Evolutionary conservation across 2,797 vertebrate genomes (phyloP).

Genomic region (Mastacembelus armatus): DNA sequence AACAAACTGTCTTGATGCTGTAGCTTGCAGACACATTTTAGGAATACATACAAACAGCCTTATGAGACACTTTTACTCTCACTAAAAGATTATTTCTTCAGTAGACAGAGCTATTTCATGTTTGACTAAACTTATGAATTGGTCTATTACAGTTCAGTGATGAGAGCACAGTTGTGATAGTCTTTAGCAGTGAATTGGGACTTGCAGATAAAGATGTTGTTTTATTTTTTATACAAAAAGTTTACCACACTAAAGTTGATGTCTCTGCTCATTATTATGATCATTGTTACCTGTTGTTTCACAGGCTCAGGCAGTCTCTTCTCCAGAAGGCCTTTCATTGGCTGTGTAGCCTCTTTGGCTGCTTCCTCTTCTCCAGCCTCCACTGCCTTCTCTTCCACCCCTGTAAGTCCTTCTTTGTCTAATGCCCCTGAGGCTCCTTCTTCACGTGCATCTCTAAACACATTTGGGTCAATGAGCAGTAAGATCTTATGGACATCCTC

Average conservation of each 20-base stretch:
- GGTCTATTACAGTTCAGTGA: slow-evolving; percentile 47
- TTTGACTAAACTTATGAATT: slow-evolving; percentile 61
- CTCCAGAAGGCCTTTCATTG: slow-evolving; percentile 91
- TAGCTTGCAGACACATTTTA: not conserved
- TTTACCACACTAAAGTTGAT: no score
- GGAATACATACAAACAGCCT: slow-evolving; percentile 26
- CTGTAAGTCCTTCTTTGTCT: slow-evolving; percentile 89
- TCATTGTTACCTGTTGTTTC: slow-evolving; percentile 90
- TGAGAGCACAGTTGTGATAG: slow-evolving; percentile 34
- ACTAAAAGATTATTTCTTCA: slow-evolving; percentile 39
- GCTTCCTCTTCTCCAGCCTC: slow-evolving; percentile 94
- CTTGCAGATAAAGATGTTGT: slow-evolving; percentile 16
- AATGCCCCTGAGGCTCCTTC: slow-evolving; percentile 69
- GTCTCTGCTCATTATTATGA: slow-evolving; percentile 42
- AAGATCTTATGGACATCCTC: slow-evolving; percentile 93
- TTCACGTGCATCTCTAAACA: slow-evolving; percentile 88
- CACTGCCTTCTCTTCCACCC: slow-evolving; percentile 93
- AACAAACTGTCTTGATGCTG: no score
- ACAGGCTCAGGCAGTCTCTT: slow-evolving; percentile 95
- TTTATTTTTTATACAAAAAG: no score
- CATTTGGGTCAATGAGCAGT: slow-evolving; percentile 92
- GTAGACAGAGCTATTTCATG: slow-evolving; percentile 52
- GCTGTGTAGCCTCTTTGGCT: slow-evolving; percentile 86
- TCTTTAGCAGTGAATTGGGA: slow-evolving; percentile 11
- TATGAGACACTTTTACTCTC: slow-evolving; percentile 37